Percentiles rank a stretch among this genome's conserved stretches.
Evolutionary conservation across 2,888 invertebrate genomes (phyloP).

Genomic region (Augochlorella aurata): DNA sequence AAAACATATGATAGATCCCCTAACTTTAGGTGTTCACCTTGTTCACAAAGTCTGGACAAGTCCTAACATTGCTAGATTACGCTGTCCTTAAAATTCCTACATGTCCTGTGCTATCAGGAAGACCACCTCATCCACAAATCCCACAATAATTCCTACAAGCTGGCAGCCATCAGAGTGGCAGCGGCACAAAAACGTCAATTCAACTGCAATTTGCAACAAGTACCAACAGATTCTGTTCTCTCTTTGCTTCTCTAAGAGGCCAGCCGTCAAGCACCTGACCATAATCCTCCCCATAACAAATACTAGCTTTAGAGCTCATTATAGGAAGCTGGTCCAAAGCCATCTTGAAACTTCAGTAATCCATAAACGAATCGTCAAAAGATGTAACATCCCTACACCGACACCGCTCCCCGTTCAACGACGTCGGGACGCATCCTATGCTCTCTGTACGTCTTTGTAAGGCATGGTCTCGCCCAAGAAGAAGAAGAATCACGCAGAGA

Average conservation of each 20-base stretch:
- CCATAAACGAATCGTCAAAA: background rate
- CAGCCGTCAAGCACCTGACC: no score
- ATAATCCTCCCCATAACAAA: background rate
- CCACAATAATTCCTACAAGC: background rate
- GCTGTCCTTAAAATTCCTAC: background rate
- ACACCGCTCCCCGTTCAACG: constrained; percentile 25
- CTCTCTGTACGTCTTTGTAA: constrained; percentile 47
- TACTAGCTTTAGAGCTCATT: no score
- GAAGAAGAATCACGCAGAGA: constrained; percentile 24
- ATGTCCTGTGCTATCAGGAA: background rate
- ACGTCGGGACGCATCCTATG: constrained; percentile 28
- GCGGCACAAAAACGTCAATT: background rate
- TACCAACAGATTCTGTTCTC: background rate
- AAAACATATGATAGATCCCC: background rate
- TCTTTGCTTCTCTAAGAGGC: background rate
- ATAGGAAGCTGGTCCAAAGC: no score
- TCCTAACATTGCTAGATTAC: background rate
- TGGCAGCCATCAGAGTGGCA: background rate
- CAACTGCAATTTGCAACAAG: background rate
- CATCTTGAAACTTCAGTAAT: background rate
- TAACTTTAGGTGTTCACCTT: background rate
- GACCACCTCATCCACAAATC: background rate
- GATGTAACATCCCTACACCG: background rate
- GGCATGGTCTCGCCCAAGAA: constrained; percentile 31
- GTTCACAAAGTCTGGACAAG: background rate